Percentiles rank a stretch among this genome's conserved stretches.
Conservation (phyloP, 2,888 invertebrate genomes). For the Lutraria lutraria region DNA sequence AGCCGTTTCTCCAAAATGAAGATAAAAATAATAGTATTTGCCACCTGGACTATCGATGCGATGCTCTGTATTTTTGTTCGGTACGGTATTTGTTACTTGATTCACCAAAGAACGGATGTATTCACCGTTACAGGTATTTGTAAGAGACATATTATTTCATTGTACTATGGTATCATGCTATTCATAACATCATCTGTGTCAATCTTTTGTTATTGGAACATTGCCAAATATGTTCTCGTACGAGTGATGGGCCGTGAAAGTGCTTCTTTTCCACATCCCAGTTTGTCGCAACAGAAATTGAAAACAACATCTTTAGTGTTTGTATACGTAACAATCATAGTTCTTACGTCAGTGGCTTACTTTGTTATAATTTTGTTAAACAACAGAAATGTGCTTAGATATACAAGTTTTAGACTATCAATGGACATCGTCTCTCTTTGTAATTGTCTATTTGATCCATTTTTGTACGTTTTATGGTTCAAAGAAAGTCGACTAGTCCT, state of each 20-base stretch:
- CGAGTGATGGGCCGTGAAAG: neutral
- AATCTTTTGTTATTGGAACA: neutral
- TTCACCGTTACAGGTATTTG: neutral
- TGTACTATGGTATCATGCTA: neutral
- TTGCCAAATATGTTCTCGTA: neutral
- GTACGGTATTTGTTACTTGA: constrained; percentile 19
- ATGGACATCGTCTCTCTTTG: constrained; percentile 21
- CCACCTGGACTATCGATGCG: neutral
- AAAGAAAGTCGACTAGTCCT: constrained; percentile 29
- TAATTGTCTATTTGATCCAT: constrained; percentile 33
- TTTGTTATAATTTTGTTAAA: neutral
- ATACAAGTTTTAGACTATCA: neutral
- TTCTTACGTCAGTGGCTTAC: neutral
- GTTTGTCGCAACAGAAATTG: neutral
- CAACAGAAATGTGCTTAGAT: neutral
- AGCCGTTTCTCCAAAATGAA: neutral
- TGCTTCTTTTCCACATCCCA: neutral
- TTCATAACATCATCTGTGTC: neutral
- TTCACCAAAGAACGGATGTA: neutral
- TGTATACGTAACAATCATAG: neutral
- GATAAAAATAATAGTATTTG: neutral
- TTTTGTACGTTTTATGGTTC: constrained; percentile 43
- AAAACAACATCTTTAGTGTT: constrained; percentile 9
- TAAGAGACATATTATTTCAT: neutral
- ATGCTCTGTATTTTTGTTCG: neutral